Base-by-base conservation (phyloP, 2,113 vertebrate genomes). In the Acrocephalus arundinaceus region DNA sequence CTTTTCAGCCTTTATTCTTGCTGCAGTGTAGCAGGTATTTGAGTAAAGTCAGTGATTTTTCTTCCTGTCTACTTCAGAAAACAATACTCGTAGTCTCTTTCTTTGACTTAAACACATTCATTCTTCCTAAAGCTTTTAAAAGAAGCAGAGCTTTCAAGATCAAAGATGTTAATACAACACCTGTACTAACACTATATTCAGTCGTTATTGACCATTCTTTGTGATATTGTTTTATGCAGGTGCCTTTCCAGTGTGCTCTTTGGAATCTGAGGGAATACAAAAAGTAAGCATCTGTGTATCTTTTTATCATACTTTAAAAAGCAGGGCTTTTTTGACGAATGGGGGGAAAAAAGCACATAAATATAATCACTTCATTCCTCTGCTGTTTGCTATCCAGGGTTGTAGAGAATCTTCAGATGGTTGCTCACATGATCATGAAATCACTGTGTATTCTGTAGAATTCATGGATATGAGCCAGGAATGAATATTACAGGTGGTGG, bases 161-260 rank as follows among this genome's bases (percentile, higher is more conserved):
- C 98, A 98, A 98, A 98, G 98, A 97, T 97, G 96, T 94, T 95
- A 94, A 78, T 82, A 57, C 95, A 97, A 93, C 98, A 98, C 98
- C 98, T 98, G 98, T 97, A 95, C 97, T 97, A 98, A 98, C 97
- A 98, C 89, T 95, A 92, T 96, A 96, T 95, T 97, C 96, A 94
- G 95, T 95, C 92, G 33, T 97, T 95, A 95, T 95, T 97, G 97
- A 97, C 97, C 96, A 97, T 97, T 98, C 97, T 98, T 96, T 97
- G 96, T 97, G 96, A 96, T 97, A 95, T 67, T 96, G 94, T 96
- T 97, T 97, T 96, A 95, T 81, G 95, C 97, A 98, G 98, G 98
- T 98, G 98, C 94, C 82, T 97, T 98, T 95, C 87, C 54, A 74
- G 91, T 55, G 77, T 94, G 96, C 89, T 97, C 82, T 96, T 95